Evolutionary conservation across 2,113 vertebrate genomes (phyloP), one percentile per base, ranked within the genome.

Genomic region (Chascanopsetta lugubris): DNA sequence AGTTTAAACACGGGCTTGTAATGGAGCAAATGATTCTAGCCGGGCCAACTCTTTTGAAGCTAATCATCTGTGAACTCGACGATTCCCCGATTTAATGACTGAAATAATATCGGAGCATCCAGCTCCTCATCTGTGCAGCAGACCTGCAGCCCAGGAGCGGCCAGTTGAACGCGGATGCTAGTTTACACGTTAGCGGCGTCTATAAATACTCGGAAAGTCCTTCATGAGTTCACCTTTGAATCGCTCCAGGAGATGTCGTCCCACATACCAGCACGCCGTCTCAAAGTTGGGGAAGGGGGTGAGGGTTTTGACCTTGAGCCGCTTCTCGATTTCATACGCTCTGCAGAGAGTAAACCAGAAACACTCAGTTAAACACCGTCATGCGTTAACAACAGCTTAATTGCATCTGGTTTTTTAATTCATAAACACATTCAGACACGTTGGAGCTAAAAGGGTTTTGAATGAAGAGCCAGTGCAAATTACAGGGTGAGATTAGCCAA

Each of bases 221-320:
- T 67, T 21, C 3, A 34, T 25, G 43, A 10, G 49, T 69, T 82
- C 91, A 99, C 97, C 95, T 97, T 95, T 99, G 92, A 99, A 98
- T 0, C 93, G 91, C 86, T 99, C 97, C 7, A 99, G 93, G 15
- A 96, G 92, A 74, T 97, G 94, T 69, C 92, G 95, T 55, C 96
- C 97, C 88, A 94, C 95, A 22, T 99, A 99, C 97, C 97, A 99
- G 88, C 97, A 99, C 0, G 96, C 96, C 0, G 97, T 98, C 91
- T 99, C 96, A 0, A 93, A 99, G 92, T 98, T 99, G 51, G 94
- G 91, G 82, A 98, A 99, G 72, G 97, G 97, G 60, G 92, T 98
- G 86, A 98, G 93, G 43, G 95, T 96, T 84, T 93, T 92, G 21
- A 97, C 94, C 85, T 98, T 98, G 84, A 98, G 85, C 69, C 96